Evolutionary conservation across 1,140 invertebrate genomes (phyloP).

Genomic region (Cydia fagiglandana): DNA sequence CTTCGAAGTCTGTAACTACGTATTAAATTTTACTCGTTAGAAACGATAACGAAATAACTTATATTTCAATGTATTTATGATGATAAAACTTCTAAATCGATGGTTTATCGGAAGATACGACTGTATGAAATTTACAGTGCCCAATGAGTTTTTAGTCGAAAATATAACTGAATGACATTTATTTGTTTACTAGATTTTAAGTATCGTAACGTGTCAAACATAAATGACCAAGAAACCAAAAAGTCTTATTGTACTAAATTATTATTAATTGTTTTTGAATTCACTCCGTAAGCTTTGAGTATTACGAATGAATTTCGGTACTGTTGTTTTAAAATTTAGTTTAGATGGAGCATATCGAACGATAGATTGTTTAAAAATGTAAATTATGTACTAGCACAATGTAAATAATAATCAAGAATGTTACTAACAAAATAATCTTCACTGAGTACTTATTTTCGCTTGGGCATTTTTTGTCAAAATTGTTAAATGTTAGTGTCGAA

Average conservation of each 20-base stretch:
- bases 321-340: constrained; percentile 32
- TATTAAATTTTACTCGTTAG: constrained; percentile 11
- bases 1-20: constrained; percentile 22
- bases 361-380: constrained; percentile 14
- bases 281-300: constrained; percentile 47
- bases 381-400: constrained; percentile 20
- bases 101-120: background rate
- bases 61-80: background rate
- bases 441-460: constrained; percentile 51
- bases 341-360: constrained; percentile 20
- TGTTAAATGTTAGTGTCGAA: background rate
- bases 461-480: constrained; percentile 37
- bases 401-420: constrained; percentile 39
- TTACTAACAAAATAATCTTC: constrained; percentile 47
- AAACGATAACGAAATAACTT: constrained; percentile 12
- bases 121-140: background rate
- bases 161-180: constrained; percentile 32
- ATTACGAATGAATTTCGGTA: constrained; percentile 41
- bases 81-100: background rate
- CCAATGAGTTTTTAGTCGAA: constrained; percentile 6
- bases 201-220: constrained; percentile 56
- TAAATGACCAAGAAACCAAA: constrained; percentile 74
- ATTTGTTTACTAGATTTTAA: constrained; percentile 50
- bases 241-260: constrained; percentile 65
- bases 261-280: constrained; percentile 46